phyloP scores from a whole-genome alignment of 2,113 vertebrate genomes.

The Neolamprologus hecqui region DNA sequence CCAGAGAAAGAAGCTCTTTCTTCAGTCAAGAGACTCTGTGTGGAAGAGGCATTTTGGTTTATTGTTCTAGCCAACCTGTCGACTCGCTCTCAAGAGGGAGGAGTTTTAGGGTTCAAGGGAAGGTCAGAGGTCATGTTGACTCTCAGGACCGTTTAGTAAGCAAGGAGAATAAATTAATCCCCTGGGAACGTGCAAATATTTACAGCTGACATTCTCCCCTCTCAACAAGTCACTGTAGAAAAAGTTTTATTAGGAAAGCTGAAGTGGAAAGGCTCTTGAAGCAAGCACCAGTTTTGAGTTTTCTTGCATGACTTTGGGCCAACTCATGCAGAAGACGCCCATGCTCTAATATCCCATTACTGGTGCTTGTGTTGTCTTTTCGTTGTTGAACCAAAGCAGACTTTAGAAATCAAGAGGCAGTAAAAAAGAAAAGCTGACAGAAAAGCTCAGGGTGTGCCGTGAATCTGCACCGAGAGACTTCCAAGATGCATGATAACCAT shows the following conservation, averaged over 20 bases:
- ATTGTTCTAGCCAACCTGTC: slow-evolving; percentile 59
- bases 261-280: background rate
- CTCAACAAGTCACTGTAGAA: background rate
- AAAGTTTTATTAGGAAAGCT: background rate
- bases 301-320: slow-evolving; percentile 23
- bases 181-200: slow-evolving; percentile 44
- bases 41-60: slow-evolving; percentile 28
- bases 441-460: background rate
- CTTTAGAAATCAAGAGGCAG: background rate
- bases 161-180: slow-evolving; percentile 5
- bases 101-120: slow-evolving; percentile 34
- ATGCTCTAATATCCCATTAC: background rate
- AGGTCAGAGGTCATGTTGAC: slow-evolving; percentile 52
- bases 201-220: background rate
- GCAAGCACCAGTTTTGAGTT: slow-evolving; percentile 24
- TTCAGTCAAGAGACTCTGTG: slow-evolving; percentile 7
- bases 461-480: background rate
- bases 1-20: background rate
- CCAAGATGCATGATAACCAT: background rate
- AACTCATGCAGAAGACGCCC: slow-evolving; percentile 28
- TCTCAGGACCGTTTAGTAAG: slow-evolving; percentile 15
- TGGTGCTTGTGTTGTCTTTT: background rate
- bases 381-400: background rate
- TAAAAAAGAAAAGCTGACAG: background rate
- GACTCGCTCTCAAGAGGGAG: slow-evolving; percentile 27